Base-by-base conservation (phyloP, 2,113 vertebrate genomes). In the Amazona guildingii region DNA sequence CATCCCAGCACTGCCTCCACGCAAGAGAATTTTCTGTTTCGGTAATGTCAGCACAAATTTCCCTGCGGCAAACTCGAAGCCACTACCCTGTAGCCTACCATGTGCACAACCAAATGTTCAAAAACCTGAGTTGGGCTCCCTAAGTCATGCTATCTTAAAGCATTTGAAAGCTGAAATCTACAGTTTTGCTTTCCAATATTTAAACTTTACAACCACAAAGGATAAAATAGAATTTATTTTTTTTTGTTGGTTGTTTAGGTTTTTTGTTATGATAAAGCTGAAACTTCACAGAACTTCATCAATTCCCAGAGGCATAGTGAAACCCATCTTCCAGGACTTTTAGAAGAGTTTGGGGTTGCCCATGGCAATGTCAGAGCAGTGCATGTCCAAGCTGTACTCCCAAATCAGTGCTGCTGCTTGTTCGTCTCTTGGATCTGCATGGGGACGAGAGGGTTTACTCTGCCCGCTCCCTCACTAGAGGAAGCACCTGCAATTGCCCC, bases 21-120 rank as follows among this genome's bases (percentile, higher is more conserved):
- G 17, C 20, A 80, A 88, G 82, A 5, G 52, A 55, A 39, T 92
- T 88, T 91, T 89, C 75, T 83, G 28, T 93, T 76, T 93, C 48
- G 13, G 57, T 79, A 74, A 61, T 81, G 91, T 15, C 55, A 72
- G 9, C 28, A 41, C 55, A 74, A 48, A 49, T 83, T 86, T 91
- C 52, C 78, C 46, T 18, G 43, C 0, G 8, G 78, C 64, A 75
- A 62, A 29, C 16, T 81, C 39, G 14, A 55, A 69, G 48, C 6
- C 33, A 28, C 39, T 64, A 59, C 52, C 19, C 27, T 63, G 37
- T 43, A 54, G 11, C 64, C 63, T 77, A n/a, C 44, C 88, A 37
- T 31, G 77, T 73, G 69, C 66, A 24, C 39, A 67, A 41, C 54
- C 59, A 81, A 92, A 85, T 82, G 74, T 64, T 82, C 59, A 67